Base-by-base conservation (phyloP, 2,888 invertebrate species). In the Eristalis intricaria region DNA sequence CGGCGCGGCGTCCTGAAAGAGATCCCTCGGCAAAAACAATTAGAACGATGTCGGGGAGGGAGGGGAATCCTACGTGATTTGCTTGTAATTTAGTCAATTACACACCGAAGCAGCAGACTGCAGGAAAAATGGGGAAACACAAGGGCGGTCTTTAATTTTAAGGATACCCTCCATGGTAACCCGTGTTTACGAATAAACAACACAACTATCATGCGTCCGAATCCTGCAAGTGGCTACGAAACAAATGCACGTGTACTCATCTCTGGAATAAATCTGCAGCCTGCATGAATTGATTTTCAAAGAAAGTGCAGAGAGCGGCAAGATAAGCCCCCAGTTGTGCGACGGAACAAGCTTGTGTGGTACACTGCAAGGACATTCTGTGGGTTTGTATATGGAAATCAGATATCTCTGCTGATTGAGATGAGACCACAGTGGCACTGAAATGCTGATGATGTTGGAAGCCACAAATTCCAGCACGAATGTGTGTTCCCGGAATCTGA, bases 1-100 rank as follows among this genome's bases (percentile, higher is more conserved):
- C 4, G 4, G 2, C 13, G 15, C 15, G 15, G 2, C 13, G 15
- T 43, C n/a, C 43, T 7, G n/a, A 43, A n/a, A 19, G 43, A 15
- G 19, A 61, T 29, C 23, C 61, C 61, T 61, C 26, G 23, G 61
- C 29, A 61, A 13, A 61, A 61, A 29, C 29, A 61, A 61, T 22
- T 61, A 61, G n/a, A 4, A 15, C 29, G 23, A 26, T 29, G 61
- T 29, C 19, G 26, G 13, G 22, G 61, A 1, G 29, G 15, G 29
- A 29, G 22, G 11, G 4, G 61, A 61, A 29, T 61, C 3, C 26
- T 61, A 29, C 61, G 61, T 61, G 61, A 61, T 61, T 61, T 61
- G 61, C 29, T 15, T 61, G 61, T 61, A 61, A 61, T 61, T 61
- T 61, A n/a, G 8, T 29, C 61, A 61, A 43, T 43, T 43, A 43